Conservation (phyloP, 2,113 vertebrate species). For the Tenrec ecaudatus region DNA sequence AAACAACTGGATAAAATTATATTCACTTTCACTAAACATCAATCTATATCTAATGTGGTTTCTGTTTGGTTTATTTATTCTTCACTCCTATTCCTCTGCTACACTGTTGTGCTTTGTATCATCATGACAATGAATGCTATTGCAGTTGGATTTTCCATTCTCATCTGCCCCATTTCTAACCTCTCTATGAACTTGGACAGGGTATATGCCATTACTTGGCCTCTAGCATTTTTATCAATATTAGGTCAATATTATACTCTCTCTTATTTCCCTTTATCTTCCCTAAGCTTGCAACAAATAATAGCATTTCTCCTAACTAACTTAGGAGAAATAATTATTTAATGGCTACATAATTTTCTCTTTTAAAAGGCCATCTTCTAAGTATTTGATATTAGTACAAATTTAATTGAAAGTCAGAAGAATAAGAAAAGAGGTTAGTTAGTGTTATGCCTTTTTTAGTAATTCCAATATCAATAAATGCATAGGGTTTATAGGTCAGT, state of each 20-base stretch:
- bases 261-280: neutral
- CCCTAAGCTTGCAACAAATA: neutral
- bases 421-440: neutral
- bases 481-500: neutral
- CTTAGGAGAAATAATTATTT: slow-evolving; percentile 36
- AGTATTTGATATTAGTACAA: neutral
- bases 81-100: neutral
- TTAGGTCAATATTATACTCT: neutral
- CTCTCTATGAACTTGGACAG: neutral
- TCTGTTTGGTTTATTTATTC: too few relatives aligned
- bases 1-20: too few relatives aligned
- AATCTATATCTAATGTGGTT: too few relatives aligned
- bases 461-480: neutral
- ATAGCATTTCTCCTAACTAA: too few relatives aligned
- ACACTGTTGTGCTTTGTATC: neutral
- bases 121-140: neutral
- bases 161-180: neutral
- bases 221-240: neutral
- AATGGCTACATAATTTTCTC: neutral
- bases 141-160: neutral
- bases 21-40: too few relatives aligned
- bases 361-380: neutral
- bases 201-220: neutral
- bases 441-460: neutral
- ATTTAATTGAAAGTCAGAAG: slow-evolving; percentile 37